phyloP scores from a whole-genome alignment of 1,140 invertebrate genomes.

The Panonychus citri region DNA sequence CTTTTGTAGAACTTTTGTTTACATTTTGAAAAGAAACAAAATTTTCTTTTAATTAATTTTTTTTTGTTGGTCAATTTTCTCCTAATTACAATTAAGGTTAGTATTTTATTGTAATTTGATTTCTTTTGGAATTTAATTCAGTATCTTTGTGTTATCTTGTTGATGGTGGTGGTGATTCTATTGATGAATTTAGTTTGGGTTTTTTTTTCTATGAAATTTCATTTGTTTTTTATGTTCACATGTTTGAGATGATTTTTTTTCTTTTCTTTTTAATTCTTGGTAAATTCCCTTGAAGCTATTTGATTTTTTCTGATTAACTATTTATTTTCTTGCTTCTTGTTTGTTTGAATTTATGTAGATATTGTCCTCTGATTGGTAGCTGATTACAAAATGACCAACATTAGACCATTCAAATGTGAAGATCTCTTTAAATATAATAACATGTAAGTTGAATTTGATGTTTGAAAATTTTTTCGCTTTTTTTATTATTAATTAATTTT shows the following conservation, averaged over 20 bases:
- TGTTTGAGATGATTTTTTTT: neutral
- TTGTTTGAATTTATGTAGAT: no score
- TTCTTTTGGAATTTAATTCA: no score
- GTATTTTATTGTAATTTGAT: no score
- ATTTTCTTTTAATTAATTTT: neutral
- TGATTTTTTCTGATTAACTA: no score
- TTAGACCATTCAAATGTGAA: constrained; percentile 72
- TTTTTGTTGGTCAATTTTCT: no score
- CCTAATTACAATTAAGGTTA: no score
- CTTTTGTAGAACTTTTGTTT: neutral
- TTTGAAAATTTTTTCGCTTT: constrained; percentile 7
- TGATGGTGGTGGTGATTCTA: neutral
- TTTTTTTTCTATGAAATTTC: neutral
- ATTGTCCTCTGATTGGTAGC: no score
- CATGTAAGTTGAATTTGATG: constrained; percentile 45
- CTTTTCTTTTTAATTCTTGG: neutral
- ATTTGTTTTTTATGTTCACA: neutral
- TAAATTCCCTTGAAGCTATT: no score
- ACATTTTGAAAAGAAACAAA: neutral
- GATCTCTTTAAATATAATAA: constrained; percentile 91
- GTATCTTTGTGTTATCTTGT: no score
- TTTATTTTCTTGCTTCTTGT: no score
- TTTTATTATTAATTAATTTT: constrained; percentile 9
- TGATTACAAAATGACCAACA: constrained; percentile 75
- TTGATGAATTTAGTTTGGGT: neutral